These are phyloP conservation scores for Cyanoramphus novaezelandiae DNA, from an alignment of 2,113 vertebrate genomes.

Conservation along the genomic window DNA sequence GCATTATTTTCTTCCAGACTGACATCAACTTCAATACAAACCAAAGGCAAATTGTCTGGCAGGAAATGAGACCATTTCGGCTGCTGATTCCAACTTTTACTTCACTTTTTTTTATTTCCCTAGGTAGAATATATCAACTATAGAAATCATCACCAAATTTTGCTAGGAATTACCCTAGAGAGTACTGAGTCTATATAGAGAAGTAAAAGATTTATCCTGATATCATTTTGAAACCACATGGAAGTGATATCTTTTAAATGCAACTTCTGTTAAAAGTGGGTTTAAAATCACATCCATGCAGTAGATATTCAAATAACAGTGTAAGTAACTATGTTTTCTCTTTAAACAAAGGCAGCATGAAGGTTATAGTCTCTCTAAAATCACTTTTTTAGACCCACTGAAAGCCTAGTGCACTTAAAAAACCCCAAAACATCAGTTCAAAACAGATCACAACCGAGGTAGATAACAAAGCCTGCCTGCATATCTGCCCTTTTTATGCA, in stretches of 20 bases:
- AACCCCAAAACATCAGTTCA: not conserved
- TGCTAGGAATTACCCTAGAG: not conserved
- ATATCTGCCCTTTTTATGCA: not conserved
- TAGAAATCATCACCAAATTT: slow-evolving; percentile 28
- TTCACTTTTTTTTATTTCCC: slow-evolving; percentile 42
- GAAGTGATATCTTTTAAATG: not conserved
- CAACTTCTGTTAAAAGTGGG: not conserved
- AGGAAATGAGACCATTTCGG: slow-evolving; percentile 30
- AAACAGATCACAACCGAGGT: not conserved
- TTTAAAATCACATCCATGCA: not conserved
- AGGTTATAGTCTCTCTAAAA: not conserved
- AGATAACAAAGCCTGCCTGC: not conserved
- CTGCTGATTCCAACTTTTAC: slow-evolving; percentile 13
- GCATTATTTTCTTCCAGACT: not conserved
- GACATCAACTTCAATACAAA: slow-evolving; percentile 12
- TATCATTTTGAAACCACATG: not conserved
- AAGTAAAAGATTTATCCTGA: slow-evolving; percentile 4
- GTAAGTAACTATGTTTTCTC: not conserved
- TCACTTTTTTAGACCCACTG: not conserved
- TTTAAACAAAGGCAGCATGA: not conserved
- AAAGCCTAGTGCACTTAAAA: not conserved
- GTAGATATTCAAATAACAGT: not conserved
- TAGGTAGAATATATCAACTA: not conserved
- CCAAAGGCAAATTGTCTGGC: slow-evolving; percentile 27
- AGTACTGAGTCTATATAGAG: not conserved